phyloP scores from a whole-genome alignment of 2,113 vertebrate genomes.

The Muntiacus reevesi region DNA sequence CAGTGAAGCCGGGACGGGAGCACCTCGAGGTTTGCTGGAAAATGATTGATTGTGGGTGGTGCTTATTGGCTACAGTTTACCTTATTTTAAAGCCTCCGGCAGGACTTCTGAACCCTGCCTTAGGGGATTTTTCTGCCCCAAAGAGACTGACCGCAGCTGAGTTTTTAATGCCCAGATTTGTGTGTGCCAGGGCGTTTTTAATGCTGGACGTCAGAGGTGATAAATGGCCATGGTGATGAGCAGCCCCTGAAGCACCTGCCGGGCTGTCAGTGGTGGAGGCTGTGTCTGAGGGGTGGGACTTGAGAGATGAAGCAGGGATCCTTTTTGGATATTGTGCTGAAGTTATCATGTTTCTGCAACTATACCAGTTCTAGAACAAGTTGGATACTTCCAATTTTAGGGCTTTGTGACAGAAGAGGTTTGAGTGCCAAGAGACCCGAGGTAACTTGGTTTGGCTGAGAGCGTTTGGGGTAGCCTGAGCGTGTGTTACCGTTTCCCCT shows the following conservation, averaged over 20 bases:
- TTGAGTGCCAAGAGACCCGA: neutral
- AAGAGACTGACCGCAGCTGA: neutral
- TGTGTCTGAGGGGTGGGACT: neutral
- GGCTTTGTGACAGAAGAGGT: neutral
- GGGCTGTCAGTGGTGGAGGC: neutral
- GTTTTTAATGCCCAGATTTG: neutral
- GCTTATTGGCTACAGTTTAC: neutral
- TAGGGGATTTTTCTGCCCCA: neutral
- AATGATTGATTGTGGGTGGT: neutral
- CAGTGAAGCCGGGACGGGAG: neutral
- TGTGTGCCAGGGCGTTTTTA: neutral
- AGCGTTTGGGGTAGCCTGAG: neutral
- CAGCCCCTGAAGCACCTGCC: conserved; percentile 53
- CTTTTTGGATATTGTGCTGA: neutral
- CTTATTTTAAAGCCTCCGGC: neutral
- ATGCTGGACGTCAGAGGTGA: neutral
- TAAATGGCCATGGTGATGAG: neutral
- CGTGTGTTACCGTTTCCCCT: neutral
- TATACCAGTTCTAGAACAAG: neutral
- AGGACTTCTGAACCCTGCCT: neutral
- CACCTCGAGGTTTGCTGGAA: neutral
- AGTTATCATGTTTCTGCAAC: conserved; percentile 45
- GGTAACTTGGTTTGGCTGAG: neutral
- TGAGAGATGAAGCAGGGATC: neutral
- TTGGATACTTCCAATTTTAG: neutral